Evolutionary conservation across 2,113 vertebrate genomes (phyloP).

Genomic region (Campylomormyrus numenius): DNA sequence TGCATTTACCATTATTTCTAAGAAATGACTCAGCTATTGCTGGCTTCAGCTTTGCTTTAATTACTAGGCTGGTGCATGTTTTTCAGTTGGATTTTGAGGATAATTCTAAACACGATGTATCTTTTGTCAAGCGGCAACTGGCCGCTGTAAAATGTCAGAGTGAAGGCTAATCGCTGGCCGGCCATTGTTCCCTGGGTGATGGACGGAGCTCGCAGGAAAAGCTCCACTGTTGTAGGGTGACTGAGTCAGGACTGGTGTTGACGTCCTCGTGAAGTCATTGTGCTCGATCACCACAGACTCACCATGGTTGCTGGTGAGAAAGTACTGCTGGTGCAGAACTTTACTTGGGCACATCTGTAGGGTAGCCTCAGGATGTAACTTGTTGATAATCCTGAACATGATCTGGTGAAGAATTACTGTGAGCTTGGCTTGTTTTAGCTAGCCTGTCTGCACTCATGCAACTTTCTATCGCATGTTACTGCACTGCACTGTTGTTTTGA

Average conservation of each 20-base stretch:
- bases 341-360: neutral
- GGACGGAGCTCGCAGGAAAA: neutral
- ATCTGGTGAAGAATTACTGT: neutral
- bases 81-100: neutral
- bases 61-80: neutral
- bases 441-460: neutral
- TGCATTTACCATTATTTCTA: neutral
- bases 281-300: neutral
- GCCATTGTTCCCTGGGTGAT: slow-evolving; percentile 27
- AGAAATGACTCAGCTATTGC: neutral
- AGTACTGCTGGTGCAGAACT: neutral
- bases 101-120: neutral
- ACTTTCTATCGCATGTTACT: neutral
- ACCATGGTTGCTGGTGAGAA: neutral
- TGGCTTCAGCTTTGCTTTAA: neutral
- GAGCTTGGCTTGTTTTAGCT: neutral
- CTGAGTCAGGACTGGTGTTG: slow-evolving; percentile 18
- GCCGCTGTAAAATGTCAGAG: neutral
- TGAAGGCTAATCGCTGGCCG: neutral
- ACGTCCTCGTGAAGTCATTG: slow-evolving; percentile 12
- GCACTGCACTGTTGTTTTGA: neutral
- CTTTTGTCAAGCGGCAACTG: neutral
- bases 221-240: neutral
- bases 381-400: neutral
- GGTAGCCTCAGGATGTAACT: neutral